Base-by-base conservation (phyloP, 1,140 invertebrate species). In the Panulirus ornatus region DNA sequence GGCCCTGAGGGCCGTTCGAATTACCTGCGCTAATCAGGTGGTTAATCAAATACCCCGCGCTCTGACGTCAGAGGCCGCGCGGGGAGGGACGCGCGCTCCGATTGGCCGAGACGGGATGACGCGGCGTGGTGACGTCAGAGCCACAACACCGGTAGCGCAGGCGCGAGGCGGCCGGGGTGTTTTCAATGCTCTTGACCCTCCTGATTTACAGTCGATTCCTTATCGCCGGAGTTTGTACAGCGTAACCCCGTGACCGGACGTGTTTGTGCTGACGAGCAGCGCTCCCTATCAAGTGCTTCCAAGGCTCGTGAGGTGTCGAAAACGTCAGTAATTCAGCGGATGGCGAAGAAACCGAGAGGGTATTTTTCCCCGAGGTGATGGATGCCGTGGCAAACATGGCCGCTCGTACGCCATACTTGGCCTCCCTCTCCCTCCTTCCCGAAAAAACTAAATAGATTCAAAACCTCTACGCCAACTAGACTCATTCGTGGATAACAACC, bases 211-310 rank as follows among this genome's bases (percentile, higher is more conserved):
- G 42, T 76, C 73, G 38, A 11, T 40, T 76, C 27, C 73, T 76
- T 76, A 76, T 76, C 73, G 22, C 34, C 22, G 42, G 40, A 40
- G 73, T 76, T 76, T 76, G 73, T 40, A 40, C 73, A 76, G 73
- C 36, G 73, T 76, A 76, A 76, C 73, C 73, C 40, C 34, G 36
- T 76, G 73, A 76, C 73, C 73, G 73, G 73, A 76, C 73, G 73
- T 76, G 34, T 76, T 76, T 76, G 73, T 76, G 73, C 73, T 76
- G 73, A 76, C 73, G 73, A 76, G 36, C 73, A 36, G 27, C 22
- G 73, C 73, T 42, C 42, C 73, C 5, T 38, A 40, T 76, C 36
- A 76, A 76, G 73, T 76, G 73, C 73, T 76, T 42, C 38, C 54
- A 14, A 22, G 19, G 54, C 22, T 58, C 54, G n/a, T n/a, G n/a